A percentile compares a stretch with the other conserved stretches of the same genome.
phyloP scores from a whole-genome alignment of 2,888 invertebrate species.

The Blastobasis adustella region DNA sequence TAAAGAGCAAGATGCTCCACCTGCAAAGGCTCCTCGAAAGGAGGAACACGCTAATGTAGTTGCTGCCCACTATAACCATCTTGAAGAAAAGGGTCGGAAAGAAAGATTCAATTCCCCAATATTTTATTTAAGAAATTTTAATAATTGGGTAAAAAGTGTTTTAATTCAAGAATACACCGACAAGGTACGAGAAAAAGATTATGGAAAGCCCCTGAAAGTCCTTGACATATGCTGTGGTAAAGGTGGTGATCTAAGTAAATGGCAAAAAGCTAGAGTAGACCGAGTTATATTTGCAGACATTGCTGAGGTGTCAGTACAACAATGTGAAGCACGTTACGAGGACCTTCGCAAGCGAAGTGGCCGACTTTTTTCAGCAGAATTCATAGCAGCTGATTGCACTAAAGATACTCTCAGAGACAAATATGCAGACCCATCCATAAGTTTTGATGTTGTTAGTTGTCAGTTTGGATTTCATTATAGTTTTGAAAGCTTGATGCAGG shows the following conservation, averaged over 20 bases:
- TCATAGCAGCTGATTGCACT: conserved; percentile 94
- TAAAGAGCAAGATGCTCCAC: conserved; percentile 10
- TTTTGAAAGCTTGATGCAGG: conserved; percentile 92
- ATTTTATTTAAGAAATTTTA: conserved; percentile 95
- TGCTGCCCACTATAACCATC: conserved; percentile 94
- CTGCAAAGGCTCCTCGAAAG: conserved; percentile 6
- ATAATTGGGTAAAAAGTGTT: conserved; percentile 99
- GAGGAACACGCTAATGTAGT: conserved; percentile 78
- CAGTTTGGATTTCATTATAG: conserved; percentile 99
- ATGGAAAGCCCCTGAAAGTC: conserved; percentile 81
- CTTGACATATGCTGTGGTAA: conserved; percentile 98
- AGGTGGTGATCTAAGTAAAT: conserved; percentile 98
- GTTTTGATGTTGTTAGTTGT: conserved; percentile 93
- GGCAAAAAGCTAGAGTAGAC: conserved; percentile 87
- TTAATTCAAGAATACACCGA: conserved; percentile 88
- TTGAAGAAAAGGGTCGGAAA: conserved; percentile 87
- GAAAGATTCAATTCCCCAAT: conserved; percentile 92
- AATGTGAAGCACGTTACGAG: conserved; percentile 89
- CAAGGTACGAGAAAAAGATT: conserved; percentile 78
- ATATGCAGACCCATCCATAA: conserved; percentile 84
- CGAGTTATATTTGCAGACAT: conserved; percentile 95
- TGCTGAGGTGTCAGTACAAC: conserved; percentile 92
- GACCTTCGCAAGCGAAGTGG: conserved; percentile 73
- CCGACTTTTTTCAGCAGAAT: conserved; percentile 87
- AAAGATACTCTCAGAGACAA: conserved; percentile 84